A percentile compares a stretch with the other conserved stretches of the same genome.
phyloP scores from a whole-genome alignment of 2,888 invertebrate species.

The Dynastes maya region DNA sequence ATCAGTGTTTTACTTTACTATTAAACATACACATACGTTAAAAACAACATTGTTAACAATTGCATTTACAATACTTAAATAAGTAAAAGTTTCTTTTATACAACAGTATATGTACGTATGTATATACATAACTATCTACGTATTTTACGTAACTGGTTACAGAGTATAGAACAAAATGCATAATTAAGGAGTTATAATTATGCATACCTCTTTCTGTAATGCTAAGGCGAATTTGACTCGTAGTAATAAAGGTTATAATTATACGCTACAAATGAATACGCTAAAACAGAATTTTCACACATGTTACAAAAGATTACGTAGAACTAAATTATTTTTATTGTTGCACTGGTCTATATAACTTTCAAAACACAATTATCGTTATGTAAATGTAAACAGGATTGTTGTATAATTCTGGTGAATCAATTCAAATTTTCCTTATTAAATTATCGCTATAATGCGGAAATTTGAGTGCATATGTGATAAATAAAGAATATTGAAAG shows the following conservation, averaged over 20 bases:
- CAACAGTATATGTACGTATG: neutral
- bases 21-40: neutral
- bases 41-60: neutral
- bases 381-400: neutral
- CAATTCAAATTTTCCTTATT: neutral
- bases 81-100: neutral
- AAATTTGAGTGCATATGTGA: too few species aligned
- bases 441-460: too few species aligned
- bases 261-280: conserved; percentile 16
- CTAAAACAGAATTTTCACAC: conserved; percentile 20
- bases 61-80: neutral
- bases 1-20: too few species aligned
- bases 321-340: neutral
- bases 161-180: neutral
- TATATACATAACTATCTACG: neutral
- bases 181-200: conserved; percentile 8
- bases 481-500: too few species aligned
- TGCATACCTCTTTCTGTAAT: too few species aligned
- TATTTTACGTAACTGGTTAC: conserved; percentile 1
- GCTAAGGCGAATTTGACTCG: too few species aligned
- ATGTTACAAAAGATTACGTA: conserved; percentile 4
- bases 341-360: neutral
- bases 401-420: neutral
- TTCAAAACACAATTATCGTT: conserved; percentile 7
- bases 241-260: neutral